phyloP scores from a whole-genome alignment of 2,797 vertebrate species.

The Knipowitschia caucasica region DNA sequence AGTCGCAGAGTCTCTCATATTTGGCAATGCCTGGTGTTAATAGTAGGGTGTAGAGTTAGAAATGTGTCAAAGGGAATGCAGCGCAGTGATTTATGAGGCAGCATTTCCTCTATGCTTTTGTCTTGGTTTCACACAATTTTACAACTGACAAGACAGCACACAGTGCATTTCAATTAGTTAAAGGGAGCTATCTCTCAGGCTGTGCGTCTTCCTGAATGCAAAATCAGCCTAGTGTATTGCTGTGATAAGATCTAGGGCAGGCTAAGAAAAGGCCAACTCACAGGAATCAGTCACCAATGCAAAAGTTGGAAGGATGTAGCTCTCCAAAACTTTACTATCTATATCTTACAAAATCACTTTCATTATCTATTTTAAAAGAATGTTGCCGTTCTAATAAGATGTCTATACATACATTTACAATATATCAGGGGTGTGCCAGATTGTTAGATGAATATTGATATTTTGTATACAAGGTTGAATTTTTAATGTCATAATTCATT shows the following conservation, averaged over 20 bases:
- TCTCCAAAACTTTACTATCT: slow-evolving; percentile 53
- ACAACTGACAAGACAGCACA: slow-evolving; percentile 74
- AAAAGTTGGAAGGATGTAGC: slow-evolving; percentile 56
- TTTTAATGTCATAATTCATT: too few species aligned
- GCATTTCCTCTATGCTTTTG: slow-evolving; percentile 65
- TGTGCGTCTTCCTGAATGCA: slow-evolving; percentile 71
- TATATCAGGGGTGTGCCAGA: too few species aligned
- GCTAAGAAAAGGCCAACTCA: slow-evolving; percentile 74
- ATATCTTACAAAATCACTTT: slow-evolving; percentile 32
- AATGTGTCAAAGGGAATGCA: slow-evolving; percentile 68
- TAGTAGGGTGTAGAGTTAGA: slow-evolving; percentile 62
- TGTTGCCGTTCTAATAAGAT: slow-evolving; percentile 11
- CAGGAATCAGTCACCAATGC: slow-evolving; percentile 73
- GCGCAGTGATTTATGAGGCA: slow-evolving; percentile 70
- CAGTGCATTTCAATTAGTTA: slow-evolving; percentile 77
- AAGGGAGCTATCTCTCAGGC: slow-evolving; percentile 69
- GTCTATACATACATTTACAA: too few species aligned
- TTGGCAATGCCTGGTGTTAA: slow-evolving; percentile 65
- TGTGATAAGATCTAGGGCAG: slow-evolving; percentile 75
- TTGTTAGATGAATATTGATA: too few species aligned
- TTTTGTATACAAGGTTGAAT: too few species aligned
- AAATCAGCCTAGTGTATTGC: slow-evolving; percentile 75
- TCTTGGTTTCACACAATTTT: slow-evolving; percentile 74
- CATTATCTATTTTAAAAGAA: slow-evolving; percentile 24
- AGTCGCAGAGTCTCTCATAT: slow-evolving; percentile 55